A percentile compares a stretch with the other conserved stretches of the same genome.
Conservation (phyloP, 2,113 vertebrate species). For the Neogobius melanostomus region DNA sequence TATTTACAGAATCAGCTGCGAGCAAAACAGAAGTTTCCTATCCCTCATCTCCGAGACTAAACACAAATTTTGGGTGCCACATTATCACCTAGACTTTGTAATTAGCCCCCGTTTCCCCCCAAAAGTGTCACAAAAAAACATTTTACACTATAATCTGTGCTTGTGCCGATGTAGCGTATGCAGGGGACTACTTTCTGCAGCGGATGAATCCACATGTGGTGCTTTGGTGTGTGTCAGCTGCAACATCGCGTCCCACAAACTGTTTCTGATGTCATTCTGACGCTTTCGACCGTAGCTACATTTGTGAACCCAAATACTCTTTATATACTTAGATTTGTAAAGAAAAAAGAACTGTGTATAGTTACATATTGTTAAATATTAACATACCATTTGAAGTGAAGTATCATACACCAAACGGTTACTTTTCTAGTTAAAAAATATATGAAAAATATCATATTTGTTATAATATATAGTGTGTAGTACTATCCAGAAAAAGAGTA, state of each 20-base stretch:
- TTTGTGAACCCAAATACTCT: slow-evolving; percentile 16
- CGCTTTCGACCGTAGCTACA: slow-evolving; percentile 9
- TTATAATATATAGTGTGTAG: slow-evolving; percentile 16
- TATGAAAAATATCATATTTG: slow-evolving; percentile 16
- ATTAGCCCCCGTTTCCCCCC: slow-evolving; percentile 6
- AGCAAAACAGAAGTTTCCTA: background rate
- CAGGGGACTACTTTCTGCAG: slow-evolving; percentile 28
- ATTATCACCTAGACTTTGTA: background rate
- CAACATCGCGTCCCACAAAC: slow-evolving; percentile 5
- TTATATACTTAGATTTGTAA: slow-evolving; percentile 20
- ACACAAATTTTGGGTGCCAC: background rate
- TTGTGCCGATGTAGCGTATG: background rate
- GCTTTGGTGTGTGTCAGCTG: slow-evolving; percentile 10
- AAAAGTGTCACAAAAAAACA: background rate
- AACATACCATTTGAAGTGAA: slow-evolving; percentile 16
- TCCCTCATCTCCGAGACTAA: background rate
- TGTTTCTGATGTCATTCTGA: slow-evolving; percentile 17
- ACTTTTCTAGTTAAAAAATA: slow-evolving; percentile 18
- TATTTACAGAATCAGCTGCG: background rate
- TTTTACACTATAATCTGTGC: background rate
- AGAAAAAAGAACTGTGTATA: slow-evolving; percentile 14
- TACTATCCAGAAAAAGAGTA: slow-evolving; percentile 15
- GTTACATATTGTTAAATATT: slow-evolving; percentile 16
- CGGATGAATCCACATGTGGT: slow-evolving; percentile 31
- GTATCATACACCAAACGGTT: slow-evolving; percentile 14